Conservation (phyloP, 1,140 invertebrate genomes). For the Eriocheir sinensis region DNA sequence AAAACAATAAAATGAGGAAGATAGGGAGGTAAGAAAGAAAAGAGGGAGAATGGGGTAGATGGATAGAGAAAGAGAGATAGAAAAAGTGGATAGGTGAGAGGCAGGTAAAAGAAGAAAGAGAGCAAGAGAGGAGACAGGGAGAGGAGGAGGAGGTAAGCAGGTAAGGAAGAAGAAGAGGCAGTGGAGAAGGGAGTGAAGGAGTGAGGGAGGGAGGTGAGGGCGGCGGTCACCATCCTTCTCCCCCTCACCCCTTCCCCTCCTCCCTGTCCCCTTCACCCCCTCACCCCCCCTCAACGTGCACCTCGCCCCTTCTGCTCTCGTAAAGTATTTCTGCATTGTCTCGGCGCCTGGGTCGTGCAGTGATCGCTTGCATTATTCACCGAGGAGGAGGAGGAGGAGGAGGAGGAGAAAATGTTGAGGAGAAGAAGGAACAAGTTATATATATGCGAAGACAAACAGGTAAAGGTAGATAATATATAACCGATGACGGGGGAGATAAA, state of each 20-base stretch:
- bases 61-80: background rate
- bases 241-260: background rate
- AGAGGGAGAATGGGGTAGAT: background rate
- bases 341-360: constrained; percentile 44
- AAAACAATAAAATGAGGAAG: background rate
- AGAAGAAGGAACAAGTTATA: background rate
- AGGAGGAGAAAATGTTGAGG: background rate
- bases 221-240: background rate
- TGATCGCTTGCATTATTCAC: constrained; percentile 59
- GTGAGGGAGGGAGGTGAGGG: background rate
- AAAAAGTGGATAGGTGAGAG: no score
- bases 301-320: constrained; percentile 53
- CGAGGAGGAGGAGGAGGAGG: constrained; percentile 45
- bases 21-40: background rate
- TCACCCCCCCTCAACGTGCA: background rate
- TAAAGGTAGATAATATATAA: background rate
- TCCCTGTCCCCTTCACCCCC: constrained; percentile 28
- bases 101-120: background rate
- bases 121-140: background rate
- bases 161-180: background rate
- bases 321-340: constrained; percentile 66
- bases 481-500: constrained; percentile 10
- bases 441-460: background rate
- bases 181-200: background rate
- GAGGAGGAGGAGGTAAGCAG: background rate